Conservation (phyloP, 2,888 invertebrate genomes). For the Priocnemis perturbator region DNA sequence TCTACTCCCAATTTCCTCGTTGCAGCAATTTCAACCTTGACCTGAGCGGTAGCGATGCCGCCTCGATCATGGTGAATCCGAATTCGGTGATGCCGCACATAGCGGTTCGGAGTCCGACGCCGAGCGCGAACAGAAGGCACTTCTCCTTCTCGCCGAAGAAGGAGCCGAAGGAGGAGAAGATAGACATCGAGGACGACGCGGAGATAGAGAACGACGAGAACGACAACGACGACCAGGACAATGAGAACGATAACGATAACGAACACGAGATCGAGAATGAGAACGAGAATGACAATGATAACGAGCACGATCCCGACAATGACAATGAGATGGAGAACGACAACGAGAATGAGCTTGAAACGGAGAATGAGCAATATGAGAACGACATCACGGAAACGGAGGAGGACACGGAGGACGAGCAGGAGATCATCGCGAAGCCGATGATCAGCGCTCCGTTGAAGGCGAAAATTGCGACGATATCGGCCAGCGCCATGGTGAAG, state of each 20-base stretch:
- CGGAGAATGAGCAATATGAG: conserved; percentile 59
- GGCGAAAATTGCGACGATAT: conserved; percentile 32
- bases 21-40: conserved; percentile 81
- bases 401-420: conserved; percentile 73
- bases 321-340: conserved; percentile 59
- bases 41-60: conserved; percentile 83
- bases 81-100: conserved; percentile 92
- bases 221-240: conserved; percentile 46
- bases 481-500: conserved; percentile 50
- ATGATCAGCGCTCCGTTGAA: conserved; percentile 28
- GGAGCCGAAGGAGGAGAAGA: conserved; percentile 61
- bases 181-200: conserved; percentile 61
- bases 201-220: conserved; percentile 62
- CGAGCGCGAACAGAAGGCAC: conserved; percentile 52
- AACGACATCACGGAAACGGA: conserved; percentile 77
- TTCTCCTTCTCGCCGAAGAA: conserved; percentile 60
- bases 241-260: conserved; percentile 56
- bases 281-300: conserved; percentile 55
- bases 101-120: conserved; percentile 64
- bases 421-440: conserved; percentile 33
- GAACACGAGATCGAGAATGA: conserved; percentile 61
- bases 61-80: conserved; percentile 91
- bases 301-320: conserved; percentile 55
- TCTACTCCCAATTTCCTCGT: conserved; percentile 5
- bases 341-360: conserved; percentile 57